Base-by-base conservation (phyloP, 2,888 invertebrate species). In the Tetranychus piercei region DNA sequence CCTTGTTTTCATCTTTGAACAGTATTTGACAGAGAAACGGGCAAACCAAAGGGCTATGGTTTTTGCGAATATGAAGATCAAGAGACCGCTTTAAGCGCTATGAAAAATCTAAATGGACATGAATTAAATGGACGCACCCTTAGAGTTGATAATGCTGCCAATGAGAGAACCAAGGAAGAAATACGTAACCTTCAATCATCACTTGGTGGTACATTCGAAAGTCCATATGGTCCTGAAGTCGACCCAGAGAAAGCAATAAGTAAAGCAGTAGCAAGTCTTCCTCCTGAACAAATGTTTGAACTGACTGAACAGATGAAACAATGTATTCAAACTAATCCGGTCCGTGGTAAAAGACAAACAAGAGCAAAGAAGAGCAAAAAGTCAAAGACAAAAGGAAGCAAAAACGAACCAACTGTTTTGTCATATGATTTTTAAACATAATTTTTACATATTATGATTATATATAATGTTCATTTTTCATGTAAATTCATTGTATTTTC, bases 201-300 rank as follows among this genome's bases (percentile, higher is more conserved):
- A 8, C 20, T 75, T 8, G 75, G 74, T 11, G 55, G 81, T 79
- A 81, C 81, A 74, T 77, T 78, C 73, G 73, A 72, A 73, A 92
- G 91, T 83, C 94, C 94, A 0, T 95, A 94, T 82, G 95, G 95
- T 0, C 92, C 92, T 74, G 87, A 91, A 8, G 90, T 94, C 70
- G 92, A 94, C 77, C 89, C 96, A 1, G 93, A 93, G 78, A 93
- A 96, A 83, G 91, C 92, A 1, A 94, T 95, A 78, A 94, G 94
- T 78, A 94, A 94, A 84, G 94, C 95, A 1, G 96, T 99, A 0
- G 96, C 97, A 0, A 95, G 95, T 18, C 84, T 99, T 73, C 97
- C 99, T 0, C 97, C 99, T 0, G 99, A 99, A 81, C 96, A 99
- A 83, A 99, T 99, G 97, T 99, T 95, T 85, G 97, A 99, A 81